Base-by-base conservation (phyloP, 30 jellyfish, hydroid and myxozoan genomes). In the Morbakka virulenta region DNA sequence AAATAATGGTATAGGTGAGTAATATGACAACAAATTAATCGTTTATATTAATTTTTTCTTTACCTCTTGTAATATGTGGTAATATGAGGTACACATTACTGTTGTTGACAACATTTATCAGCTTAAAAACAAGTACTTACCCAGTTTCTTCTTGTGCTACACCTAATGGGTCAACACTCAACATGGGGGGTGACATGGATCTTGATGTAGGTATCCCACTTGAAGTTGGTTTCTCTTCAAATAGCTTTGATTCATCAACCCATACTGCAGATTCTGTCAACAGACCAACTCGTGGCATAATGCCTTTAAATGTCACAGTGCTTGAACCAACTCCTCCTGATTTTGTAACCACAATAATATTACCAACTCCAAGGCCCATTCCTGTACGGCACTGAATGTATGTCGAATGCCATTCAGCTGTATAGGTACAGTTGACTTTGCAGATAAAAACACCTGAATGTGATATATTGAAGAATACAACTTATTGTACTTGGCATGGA, bases 81-180 rank as follows among this genome's bases (percentile, higher is more conserved):
- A n/a, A 20, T 29, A 20, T 67, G 26, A 20, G 26, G 35, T 64
- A 6, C 73, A 64, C 76, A 68, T 32, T 68, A 13, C 3, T 4
- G 25, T 17, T 26, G 28, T 24, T 12, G 1, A 2, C 1, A 4
- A 6, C 0, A 49, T 6, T 9, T 11, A 4, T 17, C 21, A 0
- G 6, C 4, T 0, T 20, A 6, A 24, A 34, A 0, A 4, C 2
- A 1, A 50, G 3, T 21, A 23, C 69, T 25, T 68, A 91, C 98
- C 98, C 98, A 24, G 98, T 91, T 62, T 91, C 98, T 49, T 81
- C 96, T 28, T 96, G 98, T 24, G 98, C 98, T 30, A 91, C 98
- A 2, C 98, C 98, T 20, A 91, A 63, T 4, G 98, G 98, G 52
- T 91, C 98, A 48, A 79, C 75, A 35, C 76, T 77, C 62, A 76